Evolutionary conservation across 1,140 invertebrate genomes (phyloP).

Genomic region (Sarcophaga bullata): DNA sequence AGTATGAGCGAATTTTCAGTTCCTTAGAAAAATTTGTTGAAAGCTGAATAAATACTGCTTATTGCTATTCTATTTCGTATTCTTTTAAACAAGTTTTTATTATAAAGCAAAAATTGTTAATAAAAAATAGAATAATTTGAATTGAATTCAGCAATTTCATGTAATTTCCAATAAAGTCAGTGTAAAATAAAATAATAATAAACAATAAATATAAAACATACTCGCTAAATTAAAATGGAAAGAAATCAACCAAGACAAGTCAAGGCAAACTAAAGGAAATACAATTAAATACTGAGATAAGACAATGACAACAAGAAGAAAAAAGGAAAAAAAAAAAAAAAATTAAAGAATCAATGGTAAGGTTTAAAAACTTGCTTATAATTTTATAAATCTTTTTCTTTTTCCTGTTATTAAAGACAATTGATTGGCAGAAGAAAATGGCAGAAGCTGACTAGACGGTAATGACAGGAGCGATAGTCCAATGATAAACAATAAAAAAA

Average conservation of each 20-base stretch:
- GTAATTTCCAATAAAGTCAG: not conserved
- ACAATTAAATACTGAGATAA: no score
- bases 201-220: not conserved
- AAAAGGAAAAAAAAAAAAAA: conserved; percentile 16
- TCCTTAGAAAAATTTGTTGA: no score
- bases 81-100: no score
- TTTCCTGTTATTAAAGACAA: not conserved
- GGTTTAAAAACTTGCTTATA: conserved; percentile 12
- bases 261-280: conserved; percentile 36
- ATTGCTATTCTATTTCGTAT: no score
- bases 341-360: not conserved
- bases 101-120: no score
- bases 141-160: no score
- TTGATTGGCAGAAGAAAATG: not conserved
- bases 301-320: not conserved
- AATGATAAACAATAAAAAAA: no score
- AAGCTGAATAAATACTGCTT: no score
- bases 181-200: conserved; percentile 10
- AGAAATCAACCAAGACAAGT: conserved; percentile 8
- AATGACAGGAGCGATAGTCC: not conserved
- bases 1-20: no score
- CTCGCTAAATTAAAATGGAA: not conserved
- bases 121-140: no score
- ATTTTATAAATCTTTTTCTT: not conserved
- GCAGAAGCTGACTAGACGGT: conserved; percentile 22